Conservation (phyloP, 2,888 invertebrate species). For the Phrixothrix hirtus region DNA sequence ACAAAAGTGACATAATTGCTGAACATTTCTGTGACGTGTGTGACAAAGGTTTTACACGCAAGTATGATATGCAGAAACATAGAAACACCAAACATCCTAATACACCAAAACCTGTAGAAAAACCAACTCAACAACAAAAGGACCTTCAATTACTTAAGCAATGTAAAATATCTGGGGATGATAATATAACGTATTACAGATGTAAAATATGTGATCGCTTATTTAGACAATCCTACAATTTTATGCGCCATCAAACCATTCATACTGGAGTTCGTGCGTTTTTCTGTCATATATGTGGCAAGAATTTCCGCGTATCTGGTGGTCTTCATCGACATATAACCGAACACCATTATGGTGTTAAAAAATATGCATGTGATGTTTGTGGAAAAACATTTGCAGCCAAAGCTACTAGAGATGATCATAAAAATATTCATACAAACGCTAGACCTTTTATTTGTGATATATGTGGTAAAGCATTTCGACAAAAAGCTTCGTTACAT, state of each 20-base stretch:
- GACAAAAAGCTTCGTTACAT: constrained; percentile 59
- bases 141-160: constrained; percentile 40
- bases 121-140: constrained; percentile 25
- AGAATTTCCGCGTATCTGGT: constrained; percentile 57
- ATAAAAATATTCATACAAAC: constrained; percentile 57
- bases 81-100: constrained; percentile 41
- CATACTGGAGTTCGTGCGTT: constrained; percentile 56
- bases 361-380: constrained; percentile 58
- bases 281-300: constrained; percentile 61
- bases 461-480: constrained; percentile 60
- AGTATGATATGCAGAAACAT: constrained; percentile 51
- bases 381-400: constrained; percentile 60
- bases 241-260: constrained; percentile 57
- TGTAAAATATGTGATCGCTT: constrained; percentile 57
- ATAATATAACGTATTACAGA: constrained; percentile 46
- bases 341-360: constrained; percentile 56
- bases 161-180: constrained; percentile 40
- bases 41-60: constrained; percentile 48
- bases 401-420: constrained; percentile 58
- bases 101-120: constrained; percentile 12
- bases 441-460: constrained; percentile 60
- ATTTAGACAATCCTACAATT: constrained; percentile 46
- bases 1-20: constrained; percentile 43
- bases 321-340: constrained; percentile 61
- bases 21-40: constrained; percentile 48